These are phyloP conservation scores for Rhyacophila evoluta DNA, from an alignment of 2,888 invertebrate genomes.

Conservation along the genomic window DNA sequence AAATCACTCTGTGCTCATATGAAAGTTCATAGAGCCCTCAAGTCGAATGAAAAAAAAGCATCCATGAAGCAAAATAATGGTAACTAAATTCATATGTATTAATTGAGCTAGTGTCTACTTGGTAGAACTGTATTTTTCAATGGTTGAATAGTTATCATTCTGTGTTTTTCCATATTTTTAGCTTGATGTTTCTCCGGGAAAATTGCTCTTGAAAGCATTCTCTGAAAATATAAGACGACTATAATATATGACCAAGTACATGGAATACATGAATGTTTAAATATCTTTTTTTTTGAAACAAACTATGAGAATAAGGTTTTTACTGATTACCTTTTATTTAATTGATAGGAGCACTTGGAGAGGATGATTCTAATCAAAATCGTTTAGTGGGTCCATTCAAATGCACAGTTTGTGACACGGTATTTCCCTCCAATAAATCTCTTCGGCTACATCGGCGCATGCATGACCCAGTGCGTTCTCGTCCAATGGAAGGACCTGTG, in stretches of 20 bases:
- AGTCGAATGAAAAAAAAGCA: constrained; percentile 20
- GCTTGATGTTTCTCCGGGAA: no score
- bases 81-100: no score
- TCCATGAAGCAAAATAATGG: not conserved
- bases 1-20: constrained; percentile 74
- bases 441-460: constrained; percentile 79
- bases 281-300: no score
- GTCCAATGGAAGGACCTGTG: constrained; percentile 66
- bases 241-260: no score
- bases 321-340: not conserved
- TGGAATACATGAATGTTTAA: no score
- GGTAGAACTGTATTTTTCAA: no score
- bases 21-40: constrained; percentile 68
- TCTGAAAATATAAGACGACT: no score
- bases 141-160: no score
- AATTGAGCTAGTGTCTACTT: no score
- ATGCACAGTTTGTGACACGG: constrained; percentile 77
- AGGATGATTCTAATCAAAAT: not conserved
- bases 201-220: no score
- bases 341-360: constrained; percentile 32
- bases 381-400: constrained; percentile 61
- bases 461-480: constrained; percentile 75
- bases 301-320: no score
- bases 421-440: constrained; percentile 76
- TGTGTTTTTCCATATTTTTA: no score